Base-by-base conservation (phyloP, 1,140 invertebrate species). In the Tetraneura akinire region DNA sequence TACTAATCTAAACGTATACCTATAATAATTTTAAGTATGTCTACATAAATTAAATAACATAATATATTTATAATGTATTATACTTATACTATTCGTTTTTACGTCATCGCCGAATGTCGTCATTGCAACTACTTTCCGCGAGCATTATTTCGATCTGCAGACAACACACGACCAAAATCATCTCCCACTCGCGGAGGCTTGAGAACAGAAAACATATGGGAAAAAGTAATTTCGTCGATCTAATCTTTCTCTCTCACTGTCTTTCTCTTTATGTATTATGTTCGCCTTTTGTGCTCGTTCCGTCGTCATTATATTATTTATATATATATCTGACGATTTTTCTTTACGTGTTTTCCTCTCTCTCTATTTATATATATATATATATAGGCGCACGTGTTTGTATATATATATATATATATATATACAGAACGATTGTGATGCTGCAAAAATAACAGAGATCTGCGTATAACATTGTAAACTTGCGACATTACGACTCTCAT, bases 201-300 rank as follows among this genome's bases (percentile, higher is more conserved):
- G 73, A 53, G 73, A 76, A 76, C 21, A 53, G 37, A 18, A 37
- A 76, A n/a, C 73, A 76, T 53, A 76, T 76, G 73, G 53, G 73
- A 76, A 76, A 70, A 76, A 76, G 73, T 60, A 76, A 76, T 76
- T 76, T 76, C 37, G 73, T 14, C 73, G 53, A 57, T 37, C 16
- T 37, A 76, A 60, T 76, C 51, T 55, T 18, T 64, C 62, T 64
- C 32, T 64, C 62, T 23, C 21, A 21, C 64, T 68, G 6, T 68
- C 37, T 47, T 10, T 47, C 45, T 47, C 45, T 47, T 10, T 47
- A 8, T 14, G 11, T 13, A 47, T 8, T 8, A 37, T 37, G 3
- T 8, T 37, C 32, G 32, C 32, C 64, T 66, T 66, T 66, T 66
- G 62, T 66, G 29, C 18, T 18, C 62, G 32, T 66, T 66, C n/a